phyloP scores from a whole-genome alignment of 64 coral and sea anemone genomes.

The Dendrophyllia cribrosa region DNA sequence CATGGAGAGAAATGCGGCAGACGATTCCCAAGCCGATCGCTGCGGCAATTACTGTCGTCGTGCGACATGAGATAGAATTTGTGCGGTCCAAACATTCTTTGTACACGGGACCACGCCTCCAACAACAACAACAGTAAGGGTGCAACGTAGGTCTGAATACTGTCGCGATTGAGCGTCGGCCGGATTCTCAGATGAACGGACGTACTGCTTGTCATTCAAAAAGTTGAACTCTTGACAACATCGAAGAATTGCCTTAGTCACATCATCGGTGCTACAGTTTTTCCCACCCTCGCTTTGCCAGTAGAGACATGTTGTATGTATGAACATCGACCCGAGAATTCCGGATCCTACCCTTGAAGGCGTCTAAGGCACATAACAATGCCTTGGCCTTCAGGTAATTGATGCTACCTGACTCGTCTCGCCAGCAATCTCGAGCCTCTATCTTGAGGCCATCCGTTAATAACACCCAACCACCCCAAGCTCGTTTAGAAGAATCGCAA shows the following conservation, averaged over 20 bases:
- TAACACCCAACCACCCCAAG: neutral
- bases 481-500: neutral
- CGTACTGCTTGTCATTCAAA: neutral
- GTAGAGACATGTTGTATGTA: too few relatives aligned
- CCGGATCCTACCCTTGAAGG: neutral
- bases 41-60: conserved; percentile 48
- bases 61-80: conserved; percentile 42
- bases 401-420: neutral
- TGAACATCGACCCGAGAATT: neutral
- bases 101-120: conserved; percentile 18
- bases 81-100: conserved; percentile 16
- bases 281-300: too few relatives aligned
- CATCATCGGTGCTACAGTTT: too few relatives aligned
- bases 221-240: neutral
- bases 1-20: conserved; percentile 49
- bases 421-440: neutral
- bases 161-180: conserved; percentile 32
- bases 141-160: conserved; percentile 22
- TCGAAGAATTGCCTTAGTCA: too few relatives aligned
- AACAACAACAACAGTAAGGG: neutral
- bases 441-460: neutral
- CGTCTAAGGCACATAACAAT: neutral
- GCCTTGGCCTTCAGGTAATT: neutral
- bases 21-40: neutral
- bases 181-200: conserved; percentile 41